Evolutionary conservation across 2,888 invertebrate genomes (phyloP), one percentile per base, ranked within the genome.

Genomic region (Ypsolopha scabrella): DNA sequence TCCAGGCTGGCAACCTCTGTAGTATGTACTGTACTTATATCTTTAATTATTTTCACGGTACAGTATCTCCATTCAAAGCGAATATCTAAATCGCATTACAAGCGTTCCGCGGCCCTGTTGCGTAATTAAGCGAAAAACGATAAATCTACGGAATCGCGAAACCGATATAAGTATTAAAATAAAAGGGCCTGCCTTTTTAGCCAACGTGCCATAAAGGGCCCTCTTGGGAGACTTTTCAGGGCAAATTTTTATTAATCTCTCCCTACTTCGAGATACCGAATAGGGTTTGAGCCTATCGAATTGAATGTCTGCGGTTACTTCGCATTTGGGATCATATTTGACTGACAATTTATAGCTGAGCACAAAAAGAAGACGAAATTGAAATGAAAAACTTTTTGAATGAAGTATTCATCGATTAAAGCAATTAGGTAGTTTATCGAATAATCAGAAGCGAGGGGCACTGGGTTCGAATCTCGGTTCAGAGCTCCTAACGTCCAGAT

Each of bases 241-340:
- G 68, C 65, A 75, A 77, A 75, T 76, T 80, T 79, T 80, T 82
- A 80, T 80, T 80, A 80, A 82, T 78, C 77, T 76, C 69, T 65
- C 65, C 68, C 65, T 60, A 67, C 70, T 72, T 67, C 66, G 63
- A 65, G 63, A 61, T 62, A 61, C 57, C 58, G 65, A 64, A 70
- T 68, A 63, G 68, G 68, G 70, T 74, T 75, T 58, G 73, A 72
- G 44, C 47, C 68, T 72, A 72, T 70, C 66, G 66, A 70, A 71
- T 71, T 65, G 63, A 69, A 75, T 24, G 44, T n/a, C n/a, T 39
- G n/a, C 43, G 13, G 24, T 24, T 24, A 24, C 24, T 24, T 24
- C 4, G 24, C 24, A 24, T 24, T 24, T 24, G 24, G 24, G 24
- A 24, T 24, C 24, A 24, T 24, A 24, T 24, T 24, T 24, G 24